Conservation (phyloP, 1,140 invertebrate genomes). For the Rhopalosiphum maidis region DNA sequence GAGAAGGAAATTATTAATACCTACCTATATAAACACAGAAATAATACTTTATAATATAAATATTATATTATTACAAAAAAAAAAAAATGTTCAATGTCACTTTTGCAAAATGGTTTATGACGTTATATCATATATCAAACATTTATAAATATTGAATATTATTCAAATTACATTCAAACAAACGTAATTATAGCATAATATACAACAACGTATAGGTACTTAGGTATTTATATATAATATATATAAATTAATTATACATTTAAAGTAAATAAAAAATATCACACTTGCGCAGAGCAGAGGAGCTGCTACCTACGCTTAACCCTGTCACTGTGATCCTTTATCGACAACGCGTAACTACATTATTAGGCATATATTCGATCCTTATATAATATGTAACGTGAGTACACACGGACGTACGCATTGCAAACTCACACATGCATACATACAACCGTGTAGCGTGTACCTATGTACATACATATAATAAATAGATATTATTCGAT, state of each 20-base stretch:
- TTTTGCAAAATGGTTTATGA: neutral
- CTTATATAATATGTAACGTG: neutral
- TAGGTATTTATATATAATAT: neutral
- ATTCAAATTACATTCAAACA: neutral
- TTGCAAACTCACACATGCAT: neutral
- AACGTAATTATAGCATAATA: neutral
- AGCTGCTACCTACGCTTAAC: neutral
- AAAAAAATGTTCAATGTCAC: conserved; percentile 20
- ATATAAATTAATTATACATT: neutral
- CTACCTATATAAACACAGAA: neutral
- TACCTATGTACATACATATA: neutral
- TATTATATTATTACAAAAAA: neutral
- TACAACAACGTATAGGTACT: too few relatives aligned
- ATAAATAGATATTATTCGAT: conserved; percentile 7
- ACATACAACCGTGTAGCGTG: neutral
- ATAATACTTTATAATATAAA: conserved; percentile 19
- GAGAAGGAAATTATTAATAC: neutral
- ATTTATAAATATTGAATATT: neutral
- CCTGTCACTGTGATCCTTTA: neutral
- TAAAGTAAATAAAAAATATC: neutral
- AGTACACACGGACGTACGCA: neutral
- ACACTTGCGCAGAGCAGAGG: neutral
- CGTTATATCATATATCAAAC: neutral
- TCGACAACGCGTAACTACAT: neutral
- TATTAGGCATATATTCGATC: neutral